A percentile compares a stretch with the other conserved stretches of the same genome.
phyloP scores from a whole-genome alignment of 2,113 vertebrate genomes.

The Astatotilapia flaviijosephi region DNA sequence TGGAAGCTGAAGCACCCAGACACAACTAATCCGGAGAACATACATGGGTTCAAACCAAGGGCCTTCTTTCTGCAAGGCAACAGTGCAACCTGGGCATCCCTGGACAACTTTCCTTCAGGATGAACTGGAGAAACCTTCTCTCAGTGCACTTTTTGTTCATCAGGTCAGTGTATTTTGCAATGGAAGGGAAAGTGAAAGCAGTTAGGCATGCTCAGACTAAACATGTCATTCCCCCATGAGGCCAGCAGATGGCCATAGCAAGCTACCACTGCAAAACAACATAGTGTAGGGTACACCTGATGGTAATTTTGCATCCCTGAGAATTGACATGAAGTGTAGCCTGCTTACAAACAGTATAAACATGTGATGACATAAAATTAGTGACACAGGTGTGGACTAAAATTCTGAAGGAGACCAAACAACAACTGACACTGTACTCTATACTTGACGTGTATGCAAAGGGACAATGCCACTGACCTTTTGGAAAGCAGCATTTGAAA shows the following conservation, averaged over 20 bases:
- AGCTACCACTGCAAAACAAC: neutral
- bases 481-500: neutral
- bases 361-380: neutral
- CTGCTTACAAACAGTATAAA: neutral
- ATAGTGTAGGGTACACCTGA: too few species aligned
- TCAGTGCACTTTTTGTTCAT: neutral
- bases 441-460: neutral
- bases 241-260: conserved; percentile 60
- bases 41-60: neutral
- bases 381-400: neutral
- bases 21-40: neutral
- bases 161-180: neutral
- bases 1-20: neutral
- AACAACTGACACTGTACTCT: neutral
- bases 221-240: neutral
- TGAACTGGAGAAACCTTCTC: neutral
- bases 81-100: neutral
- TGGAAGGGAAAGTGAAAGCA: neutral
- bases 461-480: neutral
- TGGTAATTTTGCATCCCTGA: neutral
- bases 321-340: neutral
- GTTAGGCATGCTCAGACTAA: neutral
- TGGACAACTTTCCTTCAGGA: neutral
- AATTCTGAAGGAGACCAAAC: neutral
- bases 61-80: neutral